Conservation (phyloP, 2,113 vertebrate species). For the Ursus arctos region DNA sequence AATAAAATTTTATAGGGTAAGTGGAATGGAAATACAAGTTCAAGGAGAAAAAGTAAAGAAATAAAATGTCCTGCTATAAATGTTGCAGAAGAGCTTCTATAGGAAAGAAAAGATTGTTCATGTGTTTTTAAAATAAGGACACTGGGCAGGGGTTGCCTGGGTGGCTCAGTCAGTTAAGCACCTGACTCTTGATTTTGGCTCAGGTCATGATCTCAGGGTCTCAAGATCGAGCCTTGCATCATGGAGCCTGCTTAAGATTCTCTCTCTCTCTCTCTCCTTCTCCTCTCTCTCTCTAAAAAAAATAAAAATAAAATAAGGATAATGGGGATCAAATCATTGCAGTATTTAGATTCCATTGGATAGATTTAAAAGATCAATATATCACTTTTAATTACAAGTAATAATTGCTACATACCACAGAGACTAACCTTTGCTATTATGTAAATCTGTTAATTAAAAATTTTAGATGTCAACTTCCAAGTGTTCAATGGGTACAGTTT, state of each 20-base stretch:
- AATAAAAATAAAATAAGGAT: background rate
- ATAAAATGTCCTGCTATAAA: background rate
- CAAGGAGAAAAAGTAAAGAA: conserved; percentile 17
- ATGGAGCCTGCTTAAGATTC: background rate
- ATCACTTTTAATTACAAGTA: conserved; percentile 52
- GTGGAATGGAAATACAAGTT: background rate
- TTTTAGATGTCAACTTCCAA: background rate
- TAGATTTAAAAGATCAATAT: background rate
- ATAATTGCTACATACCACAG: background rate
- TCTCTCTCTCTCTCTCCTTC: background rate
- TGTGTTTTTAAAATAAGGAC: conserved; percentile 20
- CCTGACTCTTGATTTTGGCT: background rate
- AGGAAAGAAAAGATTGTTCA: background rate
- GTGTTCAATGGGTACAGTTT: background rate
- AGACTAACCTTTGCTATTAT: background rate
- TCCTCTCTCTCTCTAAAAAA: background rate
- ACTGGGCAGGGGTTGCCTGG: background rate
- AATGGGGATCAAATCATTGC: background rate
- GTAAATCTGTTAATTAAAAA: background rate
- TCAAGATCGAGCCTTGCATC: background rate
- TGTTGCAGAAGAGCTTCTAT: background rate
- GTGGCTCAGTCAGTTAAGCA: background rate
- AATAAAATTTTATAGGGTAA: conserved; percentile 4
- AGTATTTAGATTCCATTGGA: background rate
- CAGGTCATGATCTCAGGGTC: background rate